A percentile compares a stretch with the other conserved stretches of the same genome.
Evolutionary conservation across 1,140 invertebrate species (phyloP).

Genomic region (Zelostemma sp.): DNA sequence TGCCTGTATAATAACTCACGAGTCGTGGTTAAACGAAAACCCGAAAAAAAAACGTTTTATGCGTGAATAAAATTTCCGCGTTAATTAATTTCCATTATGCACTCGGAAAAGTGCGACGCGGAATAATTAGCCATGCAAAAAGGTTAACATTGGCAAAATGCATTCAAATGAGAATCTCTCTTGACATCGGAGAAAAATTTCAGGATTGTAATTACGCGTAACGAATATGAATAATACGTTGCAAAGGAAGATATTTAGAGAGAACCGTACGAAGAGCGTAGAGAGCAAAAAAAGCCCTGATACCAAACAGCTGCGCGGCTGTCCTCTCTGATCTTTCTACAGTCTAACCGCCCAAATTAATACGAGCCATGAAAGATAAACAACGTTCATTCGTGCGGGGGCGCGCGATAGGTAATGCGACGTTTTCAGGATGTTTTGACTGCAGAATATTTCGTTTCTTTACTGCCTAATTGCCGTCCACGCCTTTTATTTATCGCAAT

Average conservation of each 20-base stretch:
- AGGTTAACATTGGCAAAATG: too few relatives aligned
- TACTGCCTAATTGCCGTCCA: too few relatives aligned
- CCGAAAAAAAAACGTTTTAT: too few relatives aligned
- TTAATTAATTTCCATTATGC: too few relatives aligned
- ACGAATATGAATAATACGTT: neutral
- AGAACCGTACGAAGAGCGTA: neutral
- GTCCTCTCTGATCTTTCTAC: constrained; percentile 50
- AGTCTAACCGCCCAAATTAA: constrained; percentile 52
- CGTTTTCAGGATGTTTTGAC: constrained; percentile 56
- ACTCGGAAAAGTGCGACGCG: too few relatives aligned
- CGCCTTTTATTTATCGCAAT: too few relatives aligned
- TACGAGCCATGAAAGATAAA: constrained; percentile 57
- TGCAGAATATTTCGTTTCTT: constrained; percentile 49
- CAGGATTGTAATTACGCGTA: neutral
- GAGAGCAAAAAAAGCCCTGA: constrained; percentile 27
- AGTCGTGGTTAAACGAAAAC: constrained; percentile 41
- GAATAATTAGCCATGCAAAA: too few relatives aligned
- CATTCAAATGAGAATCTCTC: neutral
- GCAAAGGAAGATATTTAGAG: neutral
- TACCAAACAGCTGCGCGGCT: constrained; percentile 54
- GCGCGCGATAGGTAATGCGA: constrained; percentile 42
- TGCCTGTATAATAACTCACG: constrained; percentile 67
- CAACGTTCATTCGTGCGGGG: constrained; percentile 20
- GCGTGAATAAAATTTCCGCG: too few relatives aligned
- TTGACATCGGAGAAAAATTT: neutral